Evolutionary conservation across 2,888 invertebrate genomes (phyloP).

Genomic region (Rhamnusium bicolor): DNA sequence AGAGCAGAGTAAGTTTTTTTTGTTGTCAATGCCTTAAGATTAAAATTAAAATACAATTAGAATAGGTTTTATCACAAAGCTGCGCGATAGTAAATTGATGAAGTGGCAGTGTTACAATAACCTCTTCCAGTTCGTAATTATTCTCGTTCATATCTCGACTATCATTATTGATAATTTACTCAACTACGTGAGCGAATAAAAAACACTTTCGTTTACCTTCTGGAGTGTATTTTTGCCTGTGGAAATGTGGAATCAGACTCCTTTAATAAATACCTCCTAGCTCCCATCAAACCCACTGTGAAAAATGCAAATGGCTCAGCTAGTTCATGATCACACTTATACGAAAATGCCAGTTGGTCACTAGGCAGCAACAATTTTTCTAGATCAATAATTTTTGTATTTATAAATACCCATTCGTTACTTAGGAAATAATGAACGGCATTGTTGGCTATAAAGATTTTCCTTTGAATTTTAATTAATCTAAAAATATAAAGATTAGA

Average conservation of each 20-base stretch:
- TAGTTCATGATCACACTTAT: conserved; percentile 69
- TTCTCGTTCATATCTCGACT: too few species aligned
- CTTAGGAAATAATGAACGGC: conserved; percentile 83
- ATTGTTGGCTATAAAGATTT: conserved; percentile 82
- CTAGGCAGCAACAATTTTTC: conserved; percentile 64
- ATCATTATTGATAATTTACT: too few species aligned
- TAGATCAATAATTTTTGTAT: conserved; percentile 75
- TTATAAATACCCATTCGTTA: conserved; percentile 85
- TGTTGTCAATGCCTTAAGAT: too few species aligned
- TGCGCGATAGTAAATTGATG: too few species aligned
- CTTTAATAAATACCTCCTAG: conserved; percentile 78
- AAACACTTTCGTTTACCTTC: conserved; percentile 69
- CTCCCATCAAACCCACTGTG: conserved; percentile 75
- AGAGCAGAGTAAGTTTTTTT: too few species aligned
- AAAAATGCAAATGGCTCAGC: conserved; percentile 74
- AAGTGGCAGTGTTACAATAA: too few species aligned
- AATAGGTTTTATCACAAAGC: too few species aligned
- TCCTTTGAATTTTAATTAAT: conserved; percentile 83
- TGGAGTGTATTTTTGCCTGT: conserved; percentile 72
- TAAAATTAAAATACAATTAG: too few species aligned
- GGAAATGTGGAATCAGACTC: conserved; percentile 72
- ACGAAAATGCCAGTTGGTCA: conserved; percentile 74
- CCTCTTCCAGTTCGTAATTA: too few species aligned
- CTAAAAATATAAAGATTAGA: conserved; percentile 74
- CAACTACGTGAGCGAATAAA: too few species aligned